Evolutionary conservation across 2,888 invertebrate species (phyloP).

Genomic region (Willowsia nigromaculata): DNA sequence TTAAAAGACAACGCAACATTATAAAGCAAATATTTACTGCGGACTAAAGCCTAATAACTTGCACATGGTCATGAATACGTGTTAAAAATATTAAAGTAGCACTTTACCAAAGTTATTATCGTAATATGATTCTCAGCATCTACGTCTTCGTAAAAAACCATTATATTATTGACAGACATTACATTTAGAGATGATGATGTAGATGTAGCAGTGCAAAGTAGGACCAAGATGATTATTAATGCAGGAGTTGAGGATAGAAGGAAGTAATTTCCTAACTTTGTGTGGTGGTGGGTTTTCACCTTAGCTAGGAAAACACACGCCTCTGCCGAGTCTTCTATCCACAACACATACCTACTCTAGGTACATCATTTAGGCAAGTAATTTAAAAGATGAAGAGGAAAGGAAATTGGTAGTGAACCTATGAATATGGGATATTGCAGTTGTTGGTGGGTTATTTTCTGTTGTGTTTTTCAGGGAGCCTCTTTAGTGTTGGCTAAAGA

Average conservation of each 20-base stretch:
- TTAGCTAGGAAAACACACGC: not conserved
- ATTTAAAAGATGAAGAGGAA: not conserved
- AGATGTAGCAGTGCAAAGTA: no score
- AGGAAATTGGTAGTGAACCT: not conserved
- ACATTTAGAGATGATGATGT: no score
- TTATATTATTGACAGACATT: conserved; percentile 24
- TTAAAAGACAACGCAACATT: no score
- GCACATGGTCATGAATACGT: no score
- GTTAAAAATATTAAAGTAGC: no score
- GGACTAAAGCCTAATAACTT: no score
- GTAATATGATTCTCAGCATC: not conserved
- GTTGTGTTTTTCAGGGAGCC: not conserved
- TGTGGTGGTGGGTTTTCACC: not conserved
- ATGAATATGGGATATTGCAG: not conserved
- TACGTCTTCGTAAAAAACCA: not conserved
- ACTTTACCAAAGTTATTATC: not conserved
- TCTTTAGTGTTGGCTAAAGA: no score
- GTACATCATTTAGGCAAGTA: not conserved
- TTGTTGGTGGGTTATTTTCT: not conserved
- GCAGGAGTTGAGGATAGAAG: not conserved
- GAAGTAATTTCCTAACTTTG: conserved; percentile 30
- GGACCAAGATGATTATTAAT: not conserved
- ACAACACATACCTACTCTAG: not conserved
- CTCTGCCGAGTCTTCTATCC: not conserved
- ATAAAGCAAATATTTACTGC: no score